Evolutionary conservation across 2,888 invertebrate species (phyloP).

Genomic region (Galerucella calmariensis): DNA sequence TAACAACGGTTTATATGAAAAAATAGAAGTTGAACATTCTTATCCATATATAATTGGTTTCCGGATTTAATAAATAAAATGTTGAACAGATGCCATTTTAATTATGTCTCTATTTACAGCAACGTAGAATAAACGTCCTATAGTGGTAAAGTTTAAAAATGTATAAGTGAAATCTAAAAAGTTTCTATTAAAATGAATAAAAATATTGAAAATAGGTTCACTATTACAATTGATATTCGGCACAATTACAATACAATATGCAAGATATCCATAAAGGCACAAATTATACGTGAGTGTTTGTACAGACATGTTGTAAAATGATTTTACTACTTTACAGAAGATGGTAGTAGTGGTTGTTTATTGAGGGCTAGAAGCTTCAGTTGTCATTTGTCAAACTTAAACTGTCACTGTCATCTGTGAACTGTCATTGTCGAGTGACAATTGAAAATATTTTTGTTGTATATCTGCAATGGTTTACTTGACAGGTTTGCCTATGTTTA

Average conservation of each 20-base stretch:
- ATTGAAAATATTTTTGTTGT: slow-evolving; percentile 27
- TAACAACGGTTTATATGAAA: background rate
- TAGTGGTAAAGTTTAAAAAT: too few relatives aligned
- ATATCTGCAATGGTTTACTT: slow-evolving; percentile 23
- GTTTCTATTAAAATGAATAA: background rate
- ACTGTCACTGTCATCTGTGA: slow-evolving; percentile 7
- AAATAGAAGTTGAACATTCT: background rate
- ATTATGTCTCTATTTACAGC: background rate
- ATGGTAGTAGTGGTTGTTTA: background rate
- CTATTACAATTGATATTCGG: background rate
- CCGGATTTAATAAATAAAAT: slow-evolving; percentile 1
- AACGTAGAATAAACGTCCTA: background rate
- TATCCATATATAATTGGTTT: background rate
- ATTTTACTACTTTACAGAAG: background rate
- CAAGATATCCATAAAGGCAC: background rate
- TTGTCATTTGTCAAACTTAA: slow-evolving; percentile 9
- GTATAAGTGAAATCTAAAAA: too few relatives aligned
- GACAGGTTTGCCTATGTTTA: background rate
- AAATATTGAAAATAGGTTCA: background rate
- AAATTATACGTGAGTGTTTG: background rate
- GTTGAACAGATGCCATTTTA: background rate
- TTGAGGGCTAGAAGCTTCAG: background rate
- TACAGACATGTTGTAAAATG: background rate
- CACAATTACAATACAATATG: background rate
- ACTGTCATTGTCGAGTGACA: slow-evolving; percentile 14